Evolutionary conservation across 2,888 invertebrate species (phyloP), one percentile per base, ranked within the genome.

Genomic region (Formica aserva): DNA sequence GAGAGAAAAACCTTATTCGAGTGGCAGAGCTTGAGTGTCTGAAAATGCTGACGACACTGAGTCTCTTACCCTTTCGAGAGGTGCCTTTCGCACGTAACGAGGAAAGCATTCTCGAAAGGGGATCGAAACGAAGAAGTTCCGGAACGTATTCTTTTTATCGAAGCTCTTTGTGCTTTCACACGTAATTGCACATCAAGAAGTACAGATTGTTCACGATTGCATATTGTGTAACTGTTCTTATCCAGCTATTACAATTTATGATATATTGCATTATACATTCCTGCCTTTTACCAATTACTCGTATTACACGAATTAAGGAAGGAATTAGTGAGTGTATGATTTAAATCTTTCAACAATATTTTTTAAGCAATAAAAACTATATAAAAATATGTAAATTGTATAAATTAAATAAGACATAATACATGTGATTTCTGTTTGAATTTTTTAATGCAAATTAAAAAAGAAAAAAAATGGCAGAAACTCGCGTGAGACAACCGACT

Each of bases 21-120:
- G 80, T 62, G 69, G 80, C 62, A 82, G 74, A 84, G 82, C 78
- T 74, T 66, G 88, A 85, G 88, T 88, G 85, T 85, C 89, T 89
- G 85, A 89, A 89, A 89, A 88, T 82, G 89, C 88, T 89, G 89
- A 89, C 89, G 88, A 88, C 88, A 78, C 57, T 71, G 86, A 82
- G 86, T 86, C 84, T 87, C 83, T 86, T 85, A 86, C 81, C 84
- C 78, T 85, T 85, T 85, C 82, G 77, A 85, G 85, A 83, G 88
- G 82, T 85, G 82, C 83, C 82, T 87, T 85, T 85, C 80, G 82
- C 80, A 77, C 72, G 85, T 87, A 85, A 89, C 88, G 85, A 88
- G 88, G 57, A 83, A 83, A 81, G 85, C 69, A 82, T 78, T 76
- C 80, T 85, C 75, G 83, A 80, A 85, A 83, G 69, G 69, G 77